Base-by-base conservation (phyloP, 2,888 invertebrate species). In the Boloria euphrosyne region DNA sequence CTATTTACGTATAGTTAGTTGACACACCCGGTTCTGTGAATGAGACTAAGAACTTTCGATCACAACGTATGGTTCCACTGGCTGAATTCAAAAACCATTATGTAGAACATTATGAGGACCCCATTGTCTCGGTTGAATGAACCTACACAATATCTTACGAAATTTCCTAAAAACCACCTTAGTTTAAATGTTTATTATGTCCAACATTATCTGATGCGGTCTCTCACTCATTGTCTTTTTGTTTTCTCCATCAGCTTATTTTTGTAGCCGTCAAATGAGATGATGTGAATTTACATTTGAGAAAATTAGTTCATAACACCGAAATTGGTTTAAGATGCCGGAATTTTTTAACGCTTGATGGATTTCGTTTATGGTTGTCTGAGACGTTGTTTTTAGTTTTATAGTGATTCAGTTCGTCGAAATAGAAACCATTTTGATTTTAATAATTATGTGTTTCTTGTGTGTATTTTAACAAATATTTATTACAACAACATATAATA, bases 91-190 rank as follows among this genome's bases (percentile, higher is more conserved):
- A 85, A 88, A 89, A 86, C 79, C 89, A 90, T 90, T 90, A 90
- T 86, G 82, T 84, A 76, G 86, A 83, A 86, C 87, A 85, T 89
- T 86, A 89, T 85, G 84, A 83, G 82, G 80, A 80, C 80, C 83
- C 88, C 89, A 91, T 91, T 91, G 90, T 91, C 79, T 89, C 84
- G 89, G 80, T 80, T 89, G 86, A 91, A 88, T 86, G 88, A 84
- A 76, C 87, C 83, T 80, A 82, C 83, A 89, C 88, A 90, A 90
- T 90, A 90, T 89, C 89, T 90, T 90, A 89, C 89, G 89, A 90
- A 90, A 90, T 91, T 91, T 87, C 86, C 88, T 86, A 87, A 90
- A 89, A 89, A 82, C 83, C 82, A 85, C 84, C 82, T 84, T 81
- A 79, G 83, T 83, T 86, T 87, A 84, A 87, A 88, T 85, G 87